Conservation (phyloP, 2,888 invertebrate genomes). For the Ctena decussata region DNA sequence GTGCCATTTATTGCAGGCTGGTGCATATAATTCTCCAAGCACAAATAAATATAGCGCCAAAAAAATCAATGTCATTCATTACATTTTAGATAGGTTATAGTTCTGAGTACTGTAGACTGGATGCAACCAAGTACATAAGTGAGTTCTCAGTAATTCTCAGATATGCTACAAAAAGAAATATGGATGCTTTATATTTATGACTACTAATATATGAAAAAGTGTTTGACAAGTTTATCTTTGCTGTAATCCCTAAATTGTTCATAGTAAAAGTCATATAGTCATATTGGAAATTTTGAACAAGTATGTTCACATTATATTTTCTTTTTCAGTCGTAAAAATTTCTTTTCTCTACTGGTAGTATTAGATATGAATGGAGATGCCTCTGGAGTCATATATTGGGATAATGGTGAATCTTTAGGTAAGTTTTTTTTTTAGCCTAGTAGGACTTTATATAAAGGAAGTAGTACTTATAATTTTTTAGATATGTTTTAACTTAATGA, state of each 20-base stretch:
- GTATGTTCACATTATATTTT: background rate
- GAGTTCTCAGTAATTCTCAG: background rate
- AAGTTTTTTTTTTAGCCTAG: background rate
- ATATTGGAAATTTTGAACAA: background rate
- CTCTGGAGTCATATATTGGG: slow-evolving; percentile 92
- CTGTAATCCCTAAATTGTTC: background rate
- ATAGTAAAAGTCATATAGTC: background rate
- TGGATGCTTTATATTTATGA: background rate
- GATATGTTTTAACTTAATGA: no score
- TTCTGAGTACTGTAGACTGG: no score
- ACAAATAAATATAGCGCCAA: no score
- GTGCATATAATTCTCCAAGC: no score
- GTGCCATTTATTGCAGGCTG: no score
- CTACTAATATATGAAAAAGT: background rate
- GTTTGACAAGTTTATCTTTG: background rate
- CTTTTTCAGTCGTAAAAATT: slow-evolving; percentile 88
- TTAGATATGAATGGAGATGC: slow-evolving; percentile 89
- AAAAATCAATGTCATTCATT: no score
- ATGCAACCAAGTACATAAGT: background rate
- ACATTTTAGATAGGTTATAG: no score
- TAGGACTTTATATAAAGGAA: no score
- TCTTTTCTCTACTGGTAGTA: slow-evolving; percentile 90
- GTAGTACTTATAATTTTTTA: background rate
- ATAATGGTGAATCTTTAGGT: slow-evolving; percentile 92
- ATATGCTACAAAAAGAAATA: background rate